Percentiles rank a stretch among this genome's conserved stretches.
Conservation (phyloP, 1,140 invertebrate species). For the Ericerus pela region DNA sequence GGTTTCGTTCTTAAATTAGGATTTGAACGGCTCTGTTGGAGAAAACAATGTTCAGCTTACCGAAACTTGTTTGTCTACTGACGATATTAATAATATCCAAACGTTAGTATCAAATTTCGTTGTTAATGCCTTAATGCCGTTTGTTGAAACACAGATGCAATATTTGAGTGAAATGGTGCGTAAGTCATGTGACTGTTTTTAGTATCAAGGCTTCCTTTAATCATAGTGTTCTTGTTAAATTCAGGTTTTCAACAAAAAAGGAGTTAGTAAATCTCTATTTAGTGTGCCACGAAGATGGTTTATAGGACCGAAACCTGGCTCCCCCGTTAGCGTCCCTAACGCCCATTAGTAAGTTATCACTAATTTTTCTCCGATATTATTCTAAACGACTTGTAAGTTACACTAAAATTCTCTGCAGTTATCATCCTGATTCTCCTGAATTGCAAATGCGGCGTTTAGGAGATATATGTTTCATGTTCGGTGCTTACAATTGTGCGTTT, state of each 20-base stretch:
- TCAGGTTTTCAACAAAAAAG: conserved; percentile 67
- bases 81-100: conserved; percentile 71
- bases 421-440: conserved; percentile 77
- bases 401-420: conserved; percentile 39
- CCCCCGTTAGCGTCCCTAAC: conserved; percentile 28
- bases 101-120: conserved; percentile 78
- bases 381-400: background rate
- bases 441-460: conserved; percentile 80
- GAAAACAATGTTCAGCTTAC: conserved; percentile 24
- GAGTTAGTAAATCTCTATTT: conserved; percentile 76
- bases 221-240: conserved; percentile 16
- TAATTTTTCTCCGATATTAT: too few species aligned
- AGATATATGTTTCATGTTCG: conserved; percentile 93
- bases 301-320: conserved; percentile 68
- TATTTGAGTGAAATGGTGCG: conserved; percentile 65
- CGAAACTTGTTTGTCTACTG: conserved; percentile 57
- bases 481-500: conserved; percentile 82
- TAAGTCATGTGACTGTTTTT: conserved; percentile 14
- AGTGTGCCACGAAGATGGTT: conserved; percentile 92
- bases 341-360: conserved; percentile 1
- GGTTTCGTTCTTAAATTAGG: background rate
- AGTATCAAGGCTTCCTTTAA: background rate
- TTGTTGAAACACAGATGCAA: conserved; percentile 73
- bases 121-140: conserved; percentile 70
- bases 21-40: background rate